Evolutionary conservation across 1,140 invertebrate species (phyloP).

Genomic region (Latrodectus geometricus): DNA sequence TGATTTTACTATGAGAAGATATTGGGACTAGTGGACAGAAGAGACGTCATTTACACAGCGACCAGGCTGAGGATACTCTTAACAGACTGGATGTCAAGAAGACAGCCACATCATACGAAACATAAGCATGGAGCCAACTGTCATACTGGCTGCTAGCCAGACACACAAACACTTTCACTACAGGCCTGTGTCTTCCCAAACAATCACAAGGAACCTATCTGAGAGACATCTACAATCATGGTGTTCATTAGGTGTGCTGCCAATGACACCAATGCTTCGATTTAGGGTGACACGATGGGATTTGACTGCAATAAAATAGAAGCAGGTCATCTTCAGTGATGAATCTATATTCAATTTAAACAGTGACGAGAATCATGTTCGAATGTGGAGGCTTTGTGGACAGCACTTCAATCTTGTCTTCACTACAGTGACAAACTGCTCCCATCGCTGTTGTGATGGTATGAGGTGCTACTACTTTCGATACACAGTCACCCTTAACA

Average conservation of each 20-base stretch:
- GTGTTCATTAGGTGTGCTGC: background rate
- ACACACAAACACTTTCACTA: background rate
- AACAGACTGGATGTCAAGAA: background rate
- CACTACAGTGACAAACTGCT: too few species aligned
- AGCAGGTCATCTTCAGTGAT: background rate
- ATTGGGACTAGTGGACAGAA: background rate
- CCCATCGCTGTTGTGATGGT: too few species aligned
- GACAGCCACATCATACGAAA: background rate
- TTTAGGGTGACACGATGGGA: too few species aligned
- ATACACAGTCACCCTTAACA: too few species aligned
- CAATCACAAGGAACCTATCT: background rate
- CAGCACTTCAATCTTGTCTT: background rate
- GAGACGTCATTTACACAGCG: too few species aligned
- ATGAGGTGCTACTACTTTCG: too few species aligned
- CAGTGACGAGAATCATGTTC: background rate
- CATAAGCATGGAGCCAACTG: background rate
- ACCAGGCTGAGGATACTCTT: background rate
- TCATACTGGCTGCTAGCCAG: background rate
- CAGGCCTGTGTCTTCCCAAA: background rate
- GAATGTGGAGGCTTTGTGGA: background rate
- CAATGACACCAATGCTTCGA: background rate
- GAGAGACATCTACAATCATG: background rate
- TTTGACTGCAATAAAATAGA: background rate
- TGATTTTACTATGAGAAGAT: background rate
- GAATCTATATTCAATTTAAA: background rate